Evolutionary conservation across 2,113 vertebrate genomes (phyloP).

Genomic region (Bubo scandiacus): DNA sequence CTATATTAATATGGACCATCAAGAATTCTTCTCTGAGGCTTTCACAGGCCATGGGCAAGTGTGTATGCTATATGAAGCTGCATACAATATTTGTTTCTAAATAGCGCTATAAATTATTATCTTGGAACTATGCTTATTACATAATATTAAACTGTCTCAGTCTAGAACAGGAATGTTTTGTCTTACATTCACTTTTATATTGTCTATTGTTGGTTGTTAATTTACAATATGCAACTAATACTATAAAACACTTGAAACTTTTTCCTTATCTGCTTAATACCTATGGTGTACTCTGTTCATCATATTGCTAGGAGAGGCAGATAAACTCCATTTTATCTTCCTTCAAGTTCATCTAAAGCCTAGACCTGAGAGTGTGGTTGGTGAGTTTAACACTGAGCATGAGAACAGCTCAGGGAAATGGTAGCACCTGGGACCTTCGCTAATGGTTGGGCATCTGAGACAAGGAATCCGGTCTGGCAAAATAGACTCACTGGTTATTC

Average conservation of each 20-base stretch:
- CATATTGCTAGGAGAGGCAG: background rate
- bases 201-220: background rate
- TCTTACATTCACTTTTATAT: background rate
- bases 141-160: background rate
- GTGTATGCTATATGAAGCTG: background rate
- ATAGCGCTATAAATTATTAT: background rate
- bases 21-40: background rate
- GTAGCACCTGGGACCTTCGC: background rate
- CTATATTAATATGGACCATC: background rate
- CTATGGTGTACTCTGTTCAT: background rate
- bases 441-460: too few species aligned
- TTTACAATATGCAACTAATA: background rate
- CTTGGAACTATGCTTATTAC: background rate
- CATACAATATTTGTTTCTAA: background rate
- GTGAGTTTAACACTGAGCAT: background rate
- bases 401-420: too few species aligned
- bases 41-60: background rate
- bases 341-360: background rate
- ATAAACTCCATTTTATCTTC: background rate
- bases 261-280: background rate
- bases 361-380: fast-evolving
- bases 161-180: background rate
- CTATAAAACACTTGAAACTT: background rate
- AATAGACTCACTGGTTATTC: background rate
- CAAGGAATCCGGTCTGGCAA: too few species aligned